phyloP scores from a whole-genome alignment of 2,888 invertebrate species.

The Macrophya alboannulata region DNA sequence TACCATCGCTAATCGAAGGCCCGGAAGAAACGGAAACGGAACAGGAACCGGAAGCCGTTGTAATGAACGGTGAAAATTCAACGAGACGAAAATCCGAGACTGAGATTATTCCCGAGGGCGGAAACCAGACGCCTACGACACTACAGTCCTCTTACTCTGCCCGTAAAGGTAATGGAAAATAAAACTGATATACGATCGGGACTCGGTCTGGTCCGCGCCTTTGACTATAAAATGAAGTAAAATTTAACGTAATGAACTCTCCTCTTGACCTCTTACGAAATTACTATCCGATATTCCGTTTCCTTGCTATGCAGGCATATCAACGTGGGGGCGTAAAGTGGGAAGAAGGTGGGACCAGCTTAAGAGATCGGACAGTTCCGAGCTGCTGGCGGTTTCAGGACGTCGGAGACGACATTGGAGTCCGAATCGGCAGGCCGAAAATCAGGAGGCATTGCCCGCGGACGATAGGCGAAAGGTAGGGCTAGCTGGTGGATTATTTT shows the following conservation, averaged over 20 bases:
- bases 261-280: constrained; percentile 11
- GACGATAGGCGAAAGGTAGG: constrained; percentile 69
- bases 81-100: constrained; percentile 56
- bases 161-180: constrained; percentile 71
- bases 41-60: constrained; percentile 44
- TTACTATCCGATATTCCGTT: constrained; percentile 6
- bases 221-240: neutral
- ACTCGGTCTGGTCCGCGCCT: neutral
- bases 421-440: constrained; percentile 71
- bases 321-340: constrained; percentile 84
- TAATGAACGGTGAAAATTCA: constrained; percentile 34
- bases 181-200: constrained; percentile 34
- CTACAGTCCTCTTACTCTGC: constrained; percentile 72
- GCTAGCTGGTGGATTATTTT: neutral
- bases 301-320: constrained; percentile 79
- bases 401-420: constrained; percentile 80
- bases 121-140: constrained; percentile 66
- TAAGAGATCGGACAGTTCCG: constrained; percentile 83
- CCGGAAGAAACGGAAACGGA: constrained; percentile 20
- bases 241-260: neutral
- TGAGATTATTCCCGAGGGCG: constrained; percentile 61
- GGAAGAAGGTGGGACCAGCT: constrained; percentile 84
- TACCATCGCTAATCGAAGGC: constrained; percentile 46
- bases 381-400: constrained; percentile 80
- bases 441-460: constrained; percentile 12